Percentiles rank a stretch among this genome's conserved stretches.
These are phyloP conservation scores for Percopsis omiscomaycus DNA, from an alignment of 2,797 vertebrate genomes.

Conservation along the genomic window DNA sequence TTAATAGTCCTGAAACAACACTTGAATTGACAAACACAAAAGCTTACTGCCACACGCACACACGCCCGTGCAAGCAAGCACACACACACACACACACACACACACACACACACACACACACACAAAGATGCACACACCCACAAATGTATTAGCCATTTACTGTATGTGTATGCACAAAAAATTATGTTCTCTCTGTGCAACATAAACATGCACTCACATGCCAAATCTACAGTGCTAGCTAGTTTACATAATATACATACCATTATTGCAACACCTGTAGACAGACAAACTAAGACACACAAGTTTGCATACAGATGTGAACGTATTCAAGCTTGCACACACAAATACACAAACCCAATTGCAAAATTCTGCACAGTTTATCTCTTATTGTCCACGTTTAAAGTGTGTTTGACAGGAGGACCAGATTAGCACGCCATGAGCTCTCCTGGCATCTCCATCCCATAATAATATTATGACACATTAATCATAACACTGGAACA, in stretches of 20 bases:
- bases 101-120: conserved; percentile 4
- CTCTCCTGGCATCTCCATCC: conserved; percentile 55
- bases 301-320: conserved; percentile 1
- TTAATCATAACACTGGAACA: conserved; percentile 51
- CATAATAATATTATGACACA: conserved; percentile 60
- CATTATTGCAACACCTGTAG: neutral
- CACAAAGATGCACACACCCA: neutral
- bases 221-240: too few relatives aligned
- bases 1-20: conserved; percentile 18
- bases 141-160: too few relatives aligned
- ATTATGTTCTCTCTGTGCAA: too few relatives aligned
- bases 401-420: conserved; percentile 68
- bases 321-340: neutral
- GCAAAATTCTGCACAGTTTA: conserved; percentile 37
- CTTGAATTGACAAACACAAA: neutral
- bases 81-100: neutral
- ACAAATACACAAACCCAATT: neutral
- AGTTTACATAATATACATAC: too few relatives aligned
- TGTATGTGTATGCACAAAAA: too few relatives aligned
- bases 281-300: neutral
- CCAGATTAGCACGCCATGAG: conserved; percentile 56
- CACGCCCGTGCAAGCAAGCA: neutral
- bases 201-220: too few relatives aligned
- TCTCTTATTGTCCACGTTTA: conserved; percentile 42
- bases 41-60: conserved; percentile 9